Evolutionary conservation across 2,888 invertebrate genomes (phyloP), one percentile per base, ranked within the genome.

Genomic region (Aquatica leii): DNA sequence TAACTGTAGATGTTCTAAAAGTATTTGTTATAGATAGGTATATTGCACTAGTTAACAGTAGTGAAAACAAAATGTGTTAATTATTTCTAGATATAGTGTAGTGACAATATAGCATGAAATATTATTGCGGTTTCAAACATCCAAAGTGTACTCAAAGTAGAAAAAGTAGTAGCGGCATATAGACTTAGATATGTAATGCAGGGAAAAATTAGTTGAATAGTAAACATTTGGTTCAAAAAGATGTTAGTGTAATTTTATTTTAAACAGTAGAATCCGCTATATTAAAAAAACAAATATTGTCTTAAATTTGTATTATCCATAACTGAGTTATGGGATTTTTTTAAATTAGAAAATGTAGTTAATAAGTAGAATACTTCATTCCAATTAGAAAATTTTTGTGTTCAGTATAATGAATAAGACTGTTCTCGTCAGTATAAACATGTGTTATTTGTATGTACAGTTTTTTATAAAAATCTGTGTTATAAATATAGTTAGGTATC

Each of bases 61-160:
- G 54, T 63, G 58, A 63, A 52, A 52, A 63, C 53, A 43, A 59
- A 63, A 58, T 59, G 63, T 63, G 63, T 63, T 63, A 63, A 54
- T 63, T 63, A 63, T 63, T 63, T 63, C 41, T 63, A 63, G 58
- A 46, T 54, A 34, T 63, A 63, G 59, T 48, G 18, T 63, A 63
- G 63, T 21, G 43, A 59, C 63, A 63, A 63, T 63, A 63, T 58
- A 49, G 58, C 50, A 58, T 63, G 58, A 63, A 54, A 37, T 57
- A 51, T 49, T 54, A 24, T 57, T 48, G 49, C 53, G 53, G 52
- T 52, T 49, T 62, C 58, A 46, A 56, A 50, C 15, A 48, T 59
- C 43, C 46, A 40, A 40, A 50, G 20, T 54, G 49, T 63, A 59
- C 43, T 63, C 51, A 31, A 53, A 18, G 46, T 63, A 58, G 54